Evolutionary conservation across 35 echinoderm and acorn worm species (phyloP), one percentile per base, ranked within the genome.

Genomic region (Apostichopus californicus): DNA sequence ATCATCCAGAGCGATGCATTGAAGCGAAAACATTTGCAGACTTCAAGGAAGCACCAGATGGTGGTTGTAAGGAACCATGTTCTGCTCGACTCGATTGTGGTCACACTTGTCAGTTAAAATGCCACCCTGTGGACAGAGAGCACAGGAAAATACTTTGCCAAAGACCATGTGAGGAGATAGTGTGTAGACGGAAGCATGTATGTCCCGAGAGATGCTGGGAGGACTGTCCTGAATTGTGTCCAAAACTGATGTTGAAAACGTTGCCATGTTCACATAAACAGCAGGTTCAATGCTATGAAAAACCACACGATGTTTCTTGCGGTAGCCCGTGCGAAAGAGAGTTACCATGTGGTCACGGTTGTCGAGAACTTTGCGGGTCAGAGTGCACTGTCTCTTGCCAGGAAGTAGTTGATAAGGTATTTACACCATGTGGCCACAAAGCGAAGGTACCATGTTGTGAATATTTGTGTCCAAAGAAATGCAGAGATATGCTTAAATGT

Each of bases 11-110:
- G 1, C 93, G 55, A 11, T 86, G 26, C 9, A 93, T 73, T 3
- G 34, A 77, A 73, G 93, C 90, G 14, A 90, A 87, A 17, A 28
- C 55, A 5, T 87, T 54, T 14, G 80, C 83, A 25, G 96, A 93
- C 23, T 93, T 97, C 73, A 58, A 80, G 21, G 8, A 86, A n/a
- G 86, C 77, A 15, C 78, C 78, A 70, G 80, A 93, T 55, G 87
- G 85, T 84, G 96, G 96, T 8, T 97, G 96, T 57, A 68, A 52
- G 4, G 34, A 65, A 9, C 65, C 71, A 15, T 97, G 96, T 64
- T 84, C 92, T 57, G 85, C 86, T 86, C 93, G 96, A 6, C 64
- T 97, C 17, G 82, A 90, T 5, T 97, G 95, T 90, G 95, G 95
- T 11, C 95, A 97, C 64, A 72, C 64, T 2, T 97, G 95, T 83